Evolutionary conservation across 2,888 invertebrate genomes (phyloP), one percentile per base, ranked within the genome.

Genomic region (Rhabditoides inermis): DNA sequence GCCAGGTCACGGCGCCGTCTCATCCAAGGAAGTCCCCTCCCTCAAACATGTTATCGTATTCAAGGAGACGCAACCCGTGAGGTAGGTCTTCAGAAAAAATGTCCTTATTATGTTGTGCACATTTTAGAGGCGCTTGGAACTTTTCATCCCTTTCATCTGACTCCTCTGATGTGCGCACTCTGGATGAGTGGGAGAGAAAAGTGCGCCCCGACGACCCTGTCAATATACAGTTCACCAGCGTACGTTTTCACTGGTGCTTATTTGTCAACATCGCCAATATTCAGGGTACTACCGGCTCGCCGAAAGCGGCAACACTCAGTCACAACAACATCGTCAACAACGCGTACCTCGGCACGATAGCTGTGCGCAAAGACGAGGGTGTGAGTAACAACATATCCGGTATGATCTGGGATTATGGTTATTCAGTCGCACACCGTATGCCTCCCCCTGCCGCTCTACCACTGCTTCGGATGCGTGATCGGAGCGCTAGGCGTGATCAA

Each of bases 301-400:
- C 88, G 0, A 89, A 89, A 77, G 88, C 85, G 30, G 79, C 77
- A 4, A 58, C 61, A 1, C 61, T 80, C 20, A 69, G 78, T 2
- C 88, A 90, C 72, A 83, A 83, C 68, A 83, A 82, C 55, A 79
- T 86, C 18, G 80, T 87, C 0, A 89, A 90, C 77, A 88, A 88
- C 77, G 82, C 84, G 6, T 82, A 82, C 67, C 81, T 82, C 64
- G 78, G 84, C 51, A 85, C 84, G 0, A 78, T 70, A 26, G 68
- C 80, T 25, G 58, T 79, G 20, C 77, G 77, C 12, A 80, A 79
- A 56, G 45, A 57, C 45, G 4, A 50, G 26, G 46, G 51, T 22
- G 60, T 56, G 22, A 56, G 40, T 27, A 5, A 37, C 6, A n/a
- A 32, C 7, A 32, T 10, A 32, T 7, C 32, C 32, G 15, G 15